Evolutionary conservation across 2,797 vertebrate species (phyloP).

Genomic region (Gouania willdenowi): DNA sequence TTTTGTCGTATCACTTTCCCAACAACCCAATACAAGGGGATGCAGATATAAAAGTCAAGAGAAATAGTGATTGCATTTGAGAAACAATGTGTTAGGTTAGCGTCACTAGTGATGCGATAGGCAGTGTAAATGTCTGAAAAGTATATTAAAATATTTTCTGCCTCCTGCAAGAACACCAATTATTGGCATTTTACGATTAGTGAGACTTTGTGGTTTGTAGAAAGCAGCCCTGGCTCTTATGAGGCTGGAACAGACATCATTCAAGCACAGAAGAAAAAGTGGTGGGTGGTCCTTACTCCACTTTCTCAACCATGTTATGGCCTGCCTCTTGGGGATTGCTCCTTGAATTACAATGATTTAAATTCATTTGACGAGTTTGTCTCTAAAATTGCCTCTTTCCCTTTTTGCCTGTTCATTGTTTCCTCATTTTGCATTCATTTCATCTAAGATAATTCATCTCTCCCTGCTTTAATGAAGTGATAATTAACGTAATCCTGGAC

Average conservation of each 20-base stretch:
- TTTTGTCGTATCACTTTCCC: too few relatives aligned
- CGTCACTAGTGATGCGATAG: too few relatives aligned
- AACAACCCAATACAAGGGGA: too few relatives aligned
- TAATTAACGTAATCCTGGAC: constrained; percentile 80
- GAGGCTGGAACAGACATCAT: constrained; percentile 35
- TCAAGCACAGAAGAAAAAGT: constrained; percentile 32
- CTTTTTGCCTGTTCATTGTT: constrained; percentile 65
- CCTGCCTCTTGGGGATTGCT: constrained; percentile 38
- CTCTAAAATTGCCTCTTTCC: constrained; percentile 27
- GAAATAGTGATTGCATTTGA: too few relatives aligned
- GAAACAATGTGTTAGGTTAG: too few relatives aligned
- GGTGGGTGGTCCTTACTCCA: constrained; percentile 53
- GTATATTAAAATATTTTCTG: too few relatives aligned
- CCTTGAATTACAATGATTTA: constrained; percentile 52
- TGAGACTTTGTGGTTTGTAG: constrained; percentile 63
- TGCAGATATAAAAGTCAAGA: too few relatives aligned
- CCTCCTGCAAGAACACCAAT: constrained; percentile 32
- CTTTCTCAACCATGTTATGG: constrained; percentile 40
- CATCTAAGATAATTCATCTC: constrained; percentile 78
- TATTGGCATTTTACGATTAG: constrained; percentile 76
- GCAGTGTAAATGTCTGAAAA: too few relatives aligned
- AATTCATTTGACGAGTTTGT: constrained; percentile 47
- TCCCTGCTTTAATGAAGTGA: constrained; percentile 81
- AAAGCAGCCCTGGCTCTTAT: constrained; percentile 36
- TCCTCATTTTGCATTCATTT: constrained; percentile 74